Percentiles rank a stretch among this genome's conserved stretches.
Conservation (phyloP, 2,888 invertebrate species). For the Plebejus argus region DNA sequence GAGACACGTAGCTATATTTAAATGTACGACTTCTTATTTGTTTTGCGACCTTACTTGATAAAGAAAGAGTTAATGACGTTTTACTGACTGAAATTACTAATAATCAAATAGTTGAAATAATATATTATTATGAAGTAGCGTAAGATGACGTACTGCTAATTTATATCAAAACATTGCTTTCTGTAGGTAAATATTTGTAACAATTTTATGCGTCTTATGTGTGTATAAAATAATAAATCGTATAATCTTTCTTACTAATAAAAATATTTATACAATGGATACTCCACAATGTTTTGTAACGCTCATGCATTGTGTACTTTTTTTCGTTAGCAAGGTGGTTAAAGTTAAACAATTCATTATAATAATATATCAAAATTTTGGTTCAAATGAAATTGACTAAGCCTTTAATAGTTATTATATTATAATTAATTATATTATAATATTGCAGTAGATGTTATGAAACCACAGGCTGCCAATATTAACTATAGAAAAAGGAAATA, state of each 20-base stretch:
- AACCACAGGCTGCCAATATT: background rate
- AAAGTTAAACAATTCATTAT: background rate
- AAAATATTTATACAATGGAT: background rate
- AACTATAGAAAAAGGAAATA: background rate
- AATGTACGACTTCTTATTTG: background rate
- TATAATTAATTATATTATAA: background rate
- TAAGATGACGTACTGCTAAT: background rate
- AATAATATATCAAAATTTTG: background rate
- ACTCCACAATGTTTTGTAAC: background rate
- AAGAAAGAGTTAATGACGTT: background rate
- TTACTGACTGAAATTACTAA: background rate
- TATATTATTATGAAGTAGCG: background rate
- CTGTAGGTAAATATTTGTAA: background rate
- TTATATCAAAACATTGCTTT: constrained; percentile 6
- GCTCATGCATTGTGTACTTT: background rate
- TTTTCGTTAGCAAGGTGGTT: too few relatives aligned
- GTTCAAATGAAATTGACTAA: background rate
- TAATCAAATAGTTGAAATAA: background rate
- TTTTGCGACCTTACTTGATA: background rate
- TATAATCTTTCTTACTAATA: background rate
- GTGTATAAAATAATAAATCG: background rate
- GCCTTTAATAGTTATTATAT: background rate
- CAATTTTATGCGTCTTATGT: background rate
- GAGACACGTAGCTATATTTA: too few relatives aligned
- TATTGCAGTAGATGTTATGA: background rate